Conservation (phyloP, 2,797 vertebrate species). For the Chiloscyllium punctatum region DNA sequence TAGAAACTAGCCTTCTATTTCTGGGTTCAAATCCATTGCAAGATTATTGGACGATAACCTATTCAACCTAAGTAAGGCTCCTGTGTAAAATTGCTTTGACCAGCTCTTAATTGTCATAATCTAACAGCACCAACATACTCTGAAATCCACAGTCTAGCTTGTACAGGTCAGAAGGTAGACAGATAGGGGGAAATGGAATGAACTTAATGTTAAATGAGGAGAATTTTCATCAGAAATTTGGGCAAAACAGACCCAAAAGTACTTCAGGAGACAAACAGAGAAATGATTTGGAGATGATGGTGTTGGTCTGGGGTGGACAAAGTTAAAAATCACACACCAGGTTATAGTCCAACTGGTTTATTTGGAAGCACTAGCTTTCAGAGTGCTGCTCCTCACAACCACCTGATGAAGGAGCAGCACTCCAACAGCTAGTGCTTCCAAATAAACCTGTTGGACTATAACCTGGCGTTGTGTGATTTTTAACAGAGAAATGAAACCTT, state of each 20-base stretch:
- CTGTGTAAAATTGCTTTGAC: neutral
- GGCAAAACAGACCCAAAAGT: neutral
- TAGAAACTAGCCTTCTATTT: neutral
- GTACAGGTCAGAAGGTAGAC: neutral
- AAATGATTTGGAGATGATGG: neutral
- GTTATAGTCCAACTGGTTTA: too few relatives aligned
- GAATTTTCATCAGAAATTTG: neutral
- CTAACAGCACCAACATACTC: neutral
- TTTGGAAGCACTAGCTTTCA: too few relatives aligned
- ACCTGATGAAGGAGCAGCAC: too few relatives aligned
- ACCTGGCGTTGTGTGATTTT: too few relatives aligned
- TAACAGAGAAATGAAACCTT: neutral
- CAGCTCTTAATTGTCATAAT: neutral
- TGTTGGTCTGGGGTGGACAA: too few relatives aligned
- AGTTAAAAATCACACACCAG: too few relatives aligned
- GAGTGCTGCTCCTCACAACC: too few relatives aligned
- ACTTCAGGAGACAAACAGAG: neutral
- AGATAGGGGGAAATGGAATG: neutral
- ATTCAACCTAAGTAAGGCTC: neutral
- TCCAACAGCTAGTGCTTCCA: too few relatives aligned
- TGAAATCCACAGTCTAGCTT: neutral
- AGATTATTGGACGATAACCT: neutral
- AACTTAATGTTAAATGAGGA: neutral
- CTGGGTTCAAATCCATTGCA: neutral
- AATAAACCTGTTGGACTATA: too few relatives aligned